phyloP scores from a whole-genome alignment of 1,140 invertebrate species.

The Sycophaga agraensis region DNA sequence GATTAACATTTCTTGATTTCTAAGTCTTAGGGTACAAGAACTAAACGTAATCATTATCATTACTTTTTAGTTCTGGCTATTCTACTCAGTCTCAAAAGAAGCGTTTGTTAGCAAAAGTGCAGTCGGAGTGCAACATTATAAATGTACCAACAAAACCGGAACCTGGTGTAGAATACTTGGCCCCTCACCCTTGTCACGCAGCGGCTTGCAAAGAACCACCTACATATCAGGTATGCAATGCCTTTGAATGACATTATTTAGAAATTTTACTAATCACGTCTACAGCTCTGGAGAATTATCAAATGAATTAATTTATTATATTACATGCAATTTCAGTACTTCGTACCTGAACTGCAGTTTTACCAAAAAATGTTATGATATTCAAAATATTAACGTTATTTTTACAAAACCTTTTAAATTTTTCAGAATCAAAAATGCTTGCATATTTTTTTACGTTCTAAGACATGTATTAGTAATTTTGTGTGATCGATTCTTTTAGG shows the following conservation, averaged over 20 bases:
- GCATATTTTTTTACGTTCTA: neutral
- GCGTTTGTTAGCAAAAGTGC: conserved; percentile 80
- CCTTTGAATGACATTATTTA: neutral
- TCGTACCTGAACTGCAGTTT: too few species aligned
- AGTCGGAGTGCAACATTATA: conserved; percentile 73
- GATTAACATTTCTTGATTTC: too few species aligned
- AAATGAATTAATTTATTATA: too few species aligned
- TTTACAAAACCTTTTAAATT: too few species aligned
- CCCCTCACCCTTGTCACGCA: conserved; percentile 56
- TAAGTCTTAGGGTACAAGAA: too few species aligned
- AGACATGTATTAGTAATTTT: conserved; percentile 9
- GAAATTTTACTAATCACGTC: too few species aligned
- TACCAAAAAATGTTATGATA: too few species aligned
- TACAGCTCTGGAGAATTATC: too few species aligned
- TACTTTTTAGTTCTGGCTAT: conserved; percentile 52
- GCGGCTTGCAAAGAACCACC: conserved; percentile 59
- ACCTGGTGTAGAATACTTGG: conserved; percentile 54
- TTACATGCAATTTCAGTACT: too few species aligned
- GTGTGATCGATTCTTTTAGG: conserved; percentile 45
- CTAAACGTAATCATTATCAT: neutral
- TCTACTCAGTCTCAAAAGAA: conserved; percentile 83
- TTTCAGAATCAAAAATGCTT: too few species aligned
- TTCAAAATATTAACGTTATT: too few species aligned
- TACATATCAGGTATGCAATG: conserved; percentile 50
- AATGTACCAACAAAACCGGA: conserved; percentile 57